These are phyloP conservation scores for Pavo muticus DNA, from an alignment of 2,113 vertebrate genomes.

Conservation along the genomic window DNA sequence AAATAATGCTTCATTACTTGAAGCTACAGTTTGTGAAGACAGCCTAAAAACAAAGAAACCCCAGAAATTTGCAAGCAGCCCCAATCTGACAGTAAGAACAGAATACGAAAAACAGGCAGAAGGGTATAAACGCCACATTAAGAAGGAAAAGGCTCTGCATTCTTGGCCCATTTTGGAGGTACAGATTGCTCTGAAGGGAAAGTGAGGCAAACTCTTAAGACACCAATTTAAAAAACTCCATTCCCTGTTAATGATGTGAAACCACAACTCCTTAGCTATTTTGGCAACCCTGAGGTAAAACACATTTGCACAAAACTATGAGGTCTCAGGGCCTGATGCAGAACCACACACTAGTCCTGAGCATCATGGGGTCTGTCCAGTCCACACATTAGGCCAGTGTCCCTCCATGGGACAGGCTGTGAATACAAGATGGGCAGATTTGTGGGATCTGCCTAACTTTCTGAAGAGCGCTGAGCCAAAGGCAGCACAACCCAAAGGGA, in stretches of 20 bases:
- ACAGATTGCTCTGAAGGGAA: background rate
- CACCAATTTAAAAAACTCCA: background rate
- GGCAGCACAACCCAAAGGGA: no score
- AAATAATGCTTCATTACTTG: background rate
- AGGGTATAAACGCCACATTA: background rate
- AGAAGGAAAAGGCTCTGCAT: background rate
- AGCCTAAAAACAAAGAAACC: background rate
- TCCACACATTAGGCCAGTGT: fast-evolving
- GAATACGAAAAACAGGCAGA: background rate
- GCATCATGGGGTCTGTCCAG: fast-evolving
- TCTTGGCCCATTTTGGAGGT: background rate
- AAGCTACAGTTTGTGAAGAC: background rate
- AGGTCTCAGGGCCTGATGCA: background rate
- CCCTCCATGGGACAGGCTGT: background rate
- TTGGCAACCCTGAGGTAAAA: background rate
- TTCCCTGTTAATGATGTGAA: background rate
- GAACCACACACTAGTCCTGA: background rate
- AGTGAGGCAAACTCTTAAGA: background rate
- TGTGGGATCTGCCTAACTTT: background rate
- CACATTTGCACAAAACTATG: background rate
- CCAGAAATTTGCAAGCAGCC: background rate
- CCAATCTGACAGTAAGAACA: background rate
- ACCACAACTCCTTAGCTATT: background rate
- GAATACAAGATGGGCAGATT: background rate
- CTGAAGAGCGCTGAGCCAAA: background rate